Evolutionary conservation across 2,888 invertebrate genomes (phyloP).

Genomic region (Metopia argyrocephala): DNA sequence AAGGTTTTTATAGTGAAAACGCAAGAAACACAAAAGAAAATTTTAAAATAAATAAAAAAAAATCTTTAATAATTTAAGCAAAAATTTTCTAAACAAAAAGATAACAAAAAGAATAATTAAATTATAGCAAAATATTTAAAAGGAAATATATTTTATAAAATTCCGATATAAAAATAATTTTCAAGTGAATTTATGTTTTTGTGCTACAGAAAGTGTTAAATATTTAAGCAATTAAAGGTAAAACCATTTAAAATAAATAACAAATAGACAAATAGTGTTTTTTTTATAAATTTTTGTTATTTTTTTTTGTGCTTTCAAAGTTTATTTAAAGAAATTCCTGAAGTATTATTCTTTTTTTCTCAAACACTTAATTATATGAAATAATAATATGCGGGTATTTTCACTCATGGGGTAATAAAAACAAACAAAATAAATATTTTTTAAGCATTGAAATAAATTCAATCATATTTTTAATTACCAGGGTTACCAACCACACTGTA

Average conservation of each 20-base stretch:
- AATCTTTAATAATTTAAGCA: not conserved
- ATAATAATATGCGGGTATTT: slow-evolving; percentile 1
- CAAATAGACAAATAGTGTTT: not conserved
- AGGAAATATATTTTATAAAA: no score
- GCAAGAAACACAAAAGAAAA: not conserved
- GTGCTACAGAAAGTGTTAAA: not conserved
- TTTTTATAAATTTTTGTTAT: no score
- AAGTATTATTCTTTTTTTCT: not conserved
- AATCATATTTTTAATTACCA: not conserved
- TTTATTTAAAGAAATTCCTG: no score
- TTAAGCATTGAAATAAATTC: slow-evolving; percentile 6
- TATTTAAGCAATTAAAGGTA: not conserved
- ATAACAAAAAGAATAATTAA: not conserved
- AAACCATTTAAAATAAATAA: not conserved
- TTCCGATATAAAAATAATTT: not conserved
- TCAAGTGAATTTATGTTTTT: not conserved
- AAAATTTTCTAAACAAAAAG: not conserved
- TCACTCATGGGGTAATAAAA: slow-evolving; percentile 28
- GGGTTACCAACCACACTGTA: no score
- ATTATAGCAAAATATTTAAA: no score
- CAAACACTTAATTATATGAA: not conserved
- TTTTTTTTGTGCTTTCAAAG: no score
- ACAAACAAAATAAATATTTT: slow-evolving; percentile 28
- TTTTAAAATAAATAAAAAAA: not conserved
- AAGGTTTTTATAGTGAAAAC: not conserved